Conservation (phyloP, 2,113 vertebrate species). For the Camarhynchus parvulus region DNA sequence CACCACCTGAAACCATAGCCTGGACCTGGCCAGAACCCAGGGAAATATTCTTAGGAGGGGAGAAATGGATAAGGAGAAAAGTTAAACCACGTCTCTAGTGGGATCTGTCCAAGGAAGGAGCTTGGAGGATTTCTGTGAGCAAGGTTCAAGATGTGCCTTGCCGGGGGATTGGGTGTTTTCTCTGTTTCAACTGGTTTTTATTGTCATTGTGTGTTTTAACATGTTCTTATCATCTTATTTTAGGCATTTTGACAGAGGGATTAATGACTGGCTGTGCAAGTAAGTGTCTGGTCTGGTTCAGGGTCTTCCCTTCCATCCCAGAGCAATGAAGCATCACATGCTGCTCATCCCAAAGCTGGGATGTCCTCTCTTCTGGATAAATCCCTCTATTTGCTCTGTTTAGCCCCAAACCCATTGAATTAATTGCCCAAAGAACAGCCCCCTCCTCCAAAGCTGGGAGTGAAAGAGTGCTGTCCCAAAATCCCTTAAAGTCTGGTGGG, state of each 20-base stretch:
- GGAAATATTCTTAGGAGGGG: neutral
- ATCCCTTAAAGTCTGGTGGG: neutral
- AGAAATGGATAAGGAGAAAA: neutral
- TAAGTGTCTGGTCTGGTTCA: conserved; percentile 65
- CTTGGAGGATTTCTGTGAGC: neutral
- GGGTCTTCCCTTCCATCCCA: neutral
- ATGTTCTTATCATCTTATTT: neutral
- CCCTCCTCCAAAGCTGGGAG: neutral
- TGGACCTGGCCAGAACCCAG: neutral
- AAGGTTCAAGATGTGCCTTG: neutral
- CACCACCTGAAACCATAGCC: neutral
- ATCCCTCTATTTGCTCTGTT: neutral
- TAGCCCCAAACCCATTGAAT: neutral
- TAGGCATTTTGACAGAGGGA: conserved; percentile 95
- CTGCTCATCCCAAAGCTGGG: neutral
- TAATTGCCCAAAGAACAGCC: neutral
- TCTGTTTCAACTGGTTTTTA: neutral
- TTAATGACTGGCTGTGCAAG: conserved; percentile 98
- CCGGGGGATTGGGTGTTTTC: neutral
- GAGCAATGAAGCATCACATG: neutral
- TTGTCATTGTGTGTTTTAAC: neutral
- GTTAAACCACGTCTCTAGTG: fast-evolving
- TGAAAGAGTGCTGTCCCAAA: neutral
- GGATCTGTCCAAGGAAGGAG: neutral
- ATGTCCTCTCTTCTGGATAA: neutral